These are phyloP conservation scores for Orthosia cruda DNA, from an alignment of 2,888 invertebrate genomes.

Conservation along the genomic window DNA sequence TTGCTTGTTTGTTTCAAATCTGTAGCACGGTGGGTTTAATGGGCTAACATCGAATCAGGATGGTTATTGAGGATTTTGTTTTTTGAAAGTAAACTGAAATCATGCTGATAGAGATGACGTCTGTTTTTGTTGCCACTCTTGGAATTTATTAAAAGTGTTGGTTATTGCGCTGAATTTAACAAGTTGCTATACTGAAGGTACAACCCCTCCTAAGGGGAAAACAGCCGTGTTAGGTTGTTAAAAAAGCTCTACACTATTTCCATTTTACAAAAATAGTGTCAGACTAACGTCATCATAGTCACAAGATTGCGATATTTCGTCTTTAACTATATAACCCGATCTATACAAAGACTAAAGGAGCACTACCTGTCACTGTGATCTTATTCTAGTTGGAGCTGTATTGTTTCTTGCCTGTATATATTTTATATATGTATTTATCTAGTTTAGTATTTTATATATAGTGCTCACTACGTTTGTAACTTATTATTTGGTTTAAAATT, in stretches of 20 bases:
- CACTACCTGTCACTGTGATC: too few species aligned
- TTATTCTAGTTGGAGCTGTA: too few species aligned
- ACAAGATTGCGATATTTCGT: background rate
- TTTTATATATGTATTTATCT: too few species aligned
- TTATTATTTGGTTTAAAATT: too few species aligned
- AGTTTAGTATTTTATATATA: too few species aligned
- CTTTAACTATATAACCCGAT: background rate
- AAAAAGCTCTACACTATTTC: background rate
- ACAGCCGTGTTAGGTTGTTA: background rate
- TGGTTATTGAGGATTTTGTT: slow-evolving; percentile 4
- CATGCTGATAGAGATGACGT: background rate
- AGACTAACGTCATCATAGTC: too few species aligned
- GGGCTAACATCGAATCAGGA: background rate
- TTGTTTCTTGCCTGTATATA: too few species aligned
- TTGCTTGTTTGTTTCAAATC: background rate
- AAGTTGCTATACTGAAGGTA: too few species aligned
- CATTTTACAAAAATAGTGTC: background rate
- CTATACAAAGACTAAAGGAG: too few species aligned
- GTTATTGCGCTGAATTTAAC: too few species aligned
- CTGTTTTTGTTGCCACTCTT: background rate
- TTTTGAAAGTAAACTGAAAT: background rate
- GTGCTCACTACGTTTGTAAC: too few species aligned
- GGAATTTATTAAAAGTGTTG: background rate
- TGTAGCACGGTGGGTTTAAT: background rate
- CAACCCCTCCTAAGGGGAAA: too few species aligned